Evolutionary conservation across 2,113 vertebrate species (phyloP).

Genomic region (Larimichthys polyactis): DNA sequence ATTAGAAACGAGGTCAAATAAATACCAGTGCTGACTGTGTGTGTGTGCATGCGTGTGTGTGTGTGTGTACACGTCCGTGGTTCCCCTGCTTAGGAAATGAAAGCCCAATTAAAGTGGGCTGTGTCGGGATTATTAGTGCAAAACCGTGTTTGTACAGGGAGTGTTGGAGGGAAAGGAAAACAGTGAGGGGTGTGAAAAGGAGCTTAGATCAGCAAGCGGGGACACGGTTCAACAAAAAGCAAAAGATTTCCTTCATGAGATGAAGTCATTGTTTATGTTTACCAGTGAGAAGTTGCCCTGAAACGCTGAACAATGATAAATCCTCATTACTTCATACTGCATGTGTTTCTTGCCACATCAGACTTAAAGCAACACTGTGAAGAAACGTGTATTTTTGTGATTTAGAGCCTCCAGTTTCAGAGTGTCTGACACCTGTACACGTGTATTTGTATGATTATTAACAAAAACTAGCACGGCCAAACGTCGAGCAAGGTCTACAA

Average conservation of each 20-base stretch:
- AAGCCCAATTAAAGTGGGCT: slow-evolving; percentile 64
- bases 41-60: background rate
- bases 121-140: slow-evolving; percentile 63
- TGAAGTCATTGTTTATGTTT: background rate
- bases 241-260: background rate
- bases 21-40: slow-evolving; percentile 18
- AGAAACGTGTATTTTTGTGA: too few relatives aligned
- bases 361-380: background rate
- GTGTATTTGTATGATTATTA: too few relatives aligned
- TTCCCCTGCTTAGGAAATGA: slow-evolving; percentile 55
- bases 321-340: background rate
- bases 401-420: too few relatives aligned
- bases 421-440: background rate
- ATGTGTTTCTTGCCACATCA: background rate
- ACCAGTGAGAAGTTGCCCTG: background rate
- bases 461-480: too few relatives aligned
- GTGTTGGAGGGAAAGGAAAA: slow-evolving; percentile 58
- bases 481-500: too few relatives aligned
- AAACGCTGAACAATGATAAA: background rate
- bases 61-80: slow-evolving; percentile 17
- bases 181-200: slow-evolving; percentile 50
- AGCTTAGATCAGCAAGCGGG: slow-evolving; percentile 53
- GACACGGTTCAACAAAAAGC: background rate
- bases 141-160: slow-evolving; percentile 64
- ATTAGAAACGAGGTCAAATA: slow-evolving; percentile 56